Percentiles rank a stretch among this genome's conserved stretches.
Evolutionary conservation across 2,888 invertebrate genomes (phyloP).

Genomic region (Andricus curvator): DNA sequence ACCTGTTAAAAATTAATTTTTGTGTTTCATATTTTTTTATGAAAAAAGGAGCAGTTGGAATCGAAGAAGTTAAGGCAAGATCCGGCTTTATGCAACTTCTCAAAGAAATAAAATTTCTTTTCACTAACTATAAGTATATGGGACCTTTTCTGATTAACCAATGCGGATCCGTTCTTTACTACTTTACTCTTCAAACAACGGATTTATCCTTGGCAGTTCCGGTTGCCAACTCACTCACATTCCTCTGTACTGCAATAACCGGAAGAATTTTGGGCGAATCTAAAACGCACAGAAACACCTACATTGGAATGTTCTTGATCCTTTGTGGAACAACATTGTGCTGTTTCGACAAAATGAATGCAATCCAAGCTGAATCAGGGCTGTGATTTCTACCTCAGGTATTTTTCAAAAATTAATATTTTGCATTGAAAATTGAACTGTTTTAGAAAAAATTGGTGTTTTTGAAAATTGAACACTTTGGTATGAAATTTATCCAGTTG

Average conservation of each 20-base stretch:
- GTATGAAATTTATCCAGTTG: no score
- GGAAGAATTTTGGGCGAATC: constrained; percentile 88
- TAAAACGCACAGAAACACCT: constrained; percentile 82
- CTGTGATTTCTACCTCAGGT: neutral
- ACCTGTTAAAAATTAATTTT: no score
- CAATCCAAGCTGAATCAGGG: neutral
- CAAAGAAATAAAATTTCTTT: constrained; percentile 84
- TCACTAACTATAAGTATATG: constrained; percentile 88
- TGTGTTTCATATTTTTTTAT: constrained; percentile 94
- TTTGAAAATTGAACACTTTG: no score
- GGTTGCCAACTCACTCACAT: constrained; percentile 91
- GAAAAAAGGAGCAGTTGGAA: constrained; percentile 86
- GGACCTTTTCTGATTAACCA: constrained; percentile 91
- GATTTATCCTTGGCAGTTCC: constrained; percentile 90
- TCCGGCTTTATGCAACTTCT: constrained; percentile 81
- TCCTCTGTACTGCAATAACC: constrained; percentile 89
- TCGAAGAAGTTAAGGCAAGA: constrained; percentile 83
- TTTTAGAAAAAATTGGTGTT: no score
- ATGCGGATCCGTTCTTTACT: constrained; percentile 88
- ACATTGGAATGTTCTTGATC: constrained; percentile 81
- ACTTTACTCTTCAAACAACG: constrained; percentile 84
- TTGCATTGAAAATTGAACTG: no score
- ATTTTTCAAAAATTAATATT: neutral
- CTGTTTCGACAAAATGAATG: constrained; percentile 80
- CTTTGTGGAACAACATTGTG: constrained; percentile 83